phyloP scores from a whole-genome alignment of 1,140 invertebrate genomes.

The Zaprionus lachaisei region DNA sequence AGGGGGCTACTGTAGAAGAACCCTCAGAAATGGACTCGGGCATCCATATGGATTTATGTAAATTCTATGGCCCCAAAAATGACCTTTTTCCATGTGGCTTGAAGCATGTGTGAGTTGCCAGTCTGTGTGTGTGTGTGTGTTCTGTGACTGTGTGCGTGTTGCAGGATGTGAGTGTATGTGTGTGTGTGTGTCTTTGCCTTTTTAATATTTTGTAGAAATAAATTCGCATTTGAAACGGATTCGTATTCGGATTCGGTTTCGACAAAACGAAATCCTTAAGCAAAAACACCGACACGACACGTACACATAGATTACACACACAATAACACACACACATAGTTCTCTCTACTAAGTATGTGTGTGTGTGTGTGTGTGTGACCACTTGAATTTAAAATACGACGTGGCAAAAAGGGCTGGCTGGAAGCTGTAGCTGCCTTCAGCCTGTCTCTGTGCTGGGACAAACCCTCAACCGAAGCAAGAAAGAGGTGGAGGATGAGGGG shows the following conservation, averaged over 20 bases:
- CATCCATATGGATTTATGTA: constrained; percentile 84
- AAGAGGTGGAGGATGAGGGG: no score
- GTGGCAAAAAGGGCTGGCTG: constrained; percentile 71
- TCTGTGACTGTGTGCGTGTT: constrained; percentile 8
- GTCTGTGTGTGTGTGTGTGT: background rate
- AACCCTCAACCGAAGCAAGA: background rate
- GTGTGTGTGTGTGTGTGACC: constrained; percentile 47
- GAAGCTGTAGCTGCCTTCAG: background rate
- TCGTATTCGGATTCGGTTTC: constrained; percentile 64
- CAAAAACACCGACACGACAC: constrained; percentile 59
- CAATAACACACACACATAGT: constrained; percentile 6
- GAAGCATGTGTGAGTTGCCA: constrained; percentile 19
- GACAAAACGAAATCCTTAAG: constrained; percentile 80
- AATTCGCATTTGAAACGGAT: constrained; percentile 84
- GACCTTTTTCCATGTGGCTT: constrained; percentile 73
- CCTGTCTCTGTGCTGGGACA: background rate
- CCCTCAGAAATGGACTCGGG: constrained; percentile 43
- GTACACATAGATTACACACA: constrained; percentile 23
- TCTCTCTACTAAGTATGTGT: background rate
- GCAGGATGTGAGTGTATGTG: constrained; percentile 3
- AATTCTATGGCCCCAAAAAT: constrained; percentile 83
- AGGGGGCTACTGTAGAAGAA: background rate
- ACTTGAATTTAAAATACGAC: constrained; percentile 83
- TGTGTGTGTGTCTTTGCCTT: constrained; percentile 81
- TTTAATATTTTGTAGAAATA: constrained; percentile 84